A percentile compares a stretch with the other conserved stretches of the same genome.
phyloP scores from a whole-genome alignment of 1,140 invertebrate species.

The Polypedilum pembai region DNA sequence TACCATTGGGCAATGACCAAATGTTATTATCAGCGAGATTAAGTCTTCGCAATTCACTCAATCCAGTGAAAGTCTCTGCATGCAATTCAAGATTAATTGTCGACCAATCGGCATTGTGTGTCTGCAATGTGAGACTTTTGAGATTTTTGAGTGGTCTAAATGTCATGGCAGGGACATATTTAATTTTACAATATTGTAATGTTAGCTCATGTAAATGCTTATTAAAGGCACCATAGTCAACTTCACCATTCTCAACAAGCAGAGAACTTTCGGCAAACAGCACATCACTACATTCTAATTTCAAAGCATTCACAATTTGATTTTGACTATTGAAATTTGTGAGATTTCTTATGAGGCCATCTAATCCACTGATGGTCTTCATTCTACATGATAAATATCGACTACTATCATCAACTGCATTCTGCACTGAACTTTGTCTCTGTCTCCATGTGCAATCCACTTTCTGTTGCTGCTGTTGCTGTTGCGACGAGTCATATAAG shows the following conservation, averaged over 20 bases:
- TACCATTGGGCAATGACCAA: slow-evolving; percentile 71
- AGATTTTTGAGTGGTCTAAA: slow-evolving; percentile 73
- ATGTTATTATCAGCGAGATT: slow-evolving; percentile 86
- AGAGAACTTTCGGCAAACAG: slow-evolving; percentile 70
- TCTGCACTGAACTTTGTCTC: not conserved
- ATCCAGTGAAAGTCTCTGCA: slow-evolving; percentile 62
- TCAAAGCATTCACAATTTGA: slow-evolving; percentile 59
- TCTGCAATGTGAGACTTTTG: slow-evolving; percentile 74
- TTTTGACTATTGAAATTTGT: slow-evolving; percentile 48
- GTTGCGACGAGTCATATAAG: not conserved
- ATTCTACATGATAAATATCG: slow-evolving; percentile 57
- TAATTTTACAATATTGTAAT: slow-evolving; percentile 85
- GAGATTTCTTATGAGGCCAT: slow-evolving; percentile 59
- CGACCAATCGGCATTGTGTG: slow-evolving; percentile 82
- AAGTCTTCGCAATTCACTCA: slow-evolving; percentile 63
- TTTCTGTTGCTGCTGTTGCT: slow-evolving; percentile 9
- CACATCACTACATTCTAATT: slow-evolving; percentile 69
- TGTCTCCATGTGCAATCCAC: not conserved
- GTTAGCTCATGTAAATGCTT: slow-evolving; percentile 60
- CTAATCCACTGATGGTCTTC: slow-evolving; percentile 61
- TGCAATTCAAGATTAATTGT: slow-evolving; percentile 74
- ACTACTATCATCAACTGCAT: not conserved
- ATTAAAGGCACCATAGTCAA: slow-evolving; percentile 23
- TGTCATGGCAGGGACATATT: slow-evolving; percentile 74
- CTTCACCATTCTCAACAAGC: slow-evolving; percentile 32